phyloP scores from a whole-genome alignment of 2,797 vertebrate species.

The Poeciliopsis infans region DNA sequence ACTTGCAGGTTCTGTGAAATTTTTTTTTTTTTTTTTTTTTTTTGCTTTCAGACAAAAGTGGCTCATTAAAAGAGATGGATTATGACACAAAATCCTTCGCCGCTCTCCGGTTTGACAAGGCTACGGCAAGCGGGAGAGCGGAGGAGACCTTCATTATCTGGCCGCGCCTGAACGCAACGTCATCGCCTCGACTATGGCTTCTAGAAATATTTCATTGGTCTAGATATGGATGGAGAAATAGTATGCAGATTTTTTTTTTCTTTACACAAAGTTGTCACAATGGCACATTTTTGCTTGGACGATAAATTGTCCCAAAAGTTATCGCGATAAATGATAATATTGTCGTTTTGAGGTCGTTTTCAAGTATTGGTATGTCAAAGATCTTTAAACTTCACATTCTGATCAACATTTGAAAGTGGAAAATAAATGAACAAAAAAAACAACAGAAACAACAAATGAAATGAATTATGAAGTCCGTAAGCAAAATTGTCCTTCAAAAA shows the following conservation, averaged over 20 bases:
- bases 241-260: not conserved
- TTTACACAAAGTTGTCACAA: not conserved
- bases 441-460: too few relatives aligned
- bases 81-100: constrained; percentile 45
- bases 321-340: too few relatives aligned
- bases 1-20: constrained; percentile 17
- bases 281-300: too few relatives aligned
- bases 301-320: too few relatives aligned
- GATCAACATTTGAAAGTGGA: too few relatives aligned
- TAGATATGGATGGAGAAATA: not conserved
- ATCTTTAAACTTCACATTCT: too few relatives aligned
- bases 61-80: constrained; percentile 45
- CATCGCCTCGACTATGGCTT: not conserved
- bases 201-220: not conserved
- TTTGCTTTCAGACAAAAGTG: constrained; percentile 35
- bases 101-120: constrained; percentile 17
- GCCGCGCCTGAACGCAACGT: constrained; percentile 28
- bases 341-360: too few relatives aligned
- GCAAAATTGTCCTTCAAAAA: too few relatives aligned
- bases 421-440: too few relatives aligned
- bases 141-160: constrained; percentile 44
- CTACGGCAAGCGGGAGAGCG: constrained; percentile 17
- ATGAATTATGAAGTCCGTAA: too few relatives aligned
- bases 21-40: not conserved
- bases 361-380: too few relatives aligned